Conservation (phyloP, 2,797 vertebrate genomes). For the Squalus acanthias region DNA sequence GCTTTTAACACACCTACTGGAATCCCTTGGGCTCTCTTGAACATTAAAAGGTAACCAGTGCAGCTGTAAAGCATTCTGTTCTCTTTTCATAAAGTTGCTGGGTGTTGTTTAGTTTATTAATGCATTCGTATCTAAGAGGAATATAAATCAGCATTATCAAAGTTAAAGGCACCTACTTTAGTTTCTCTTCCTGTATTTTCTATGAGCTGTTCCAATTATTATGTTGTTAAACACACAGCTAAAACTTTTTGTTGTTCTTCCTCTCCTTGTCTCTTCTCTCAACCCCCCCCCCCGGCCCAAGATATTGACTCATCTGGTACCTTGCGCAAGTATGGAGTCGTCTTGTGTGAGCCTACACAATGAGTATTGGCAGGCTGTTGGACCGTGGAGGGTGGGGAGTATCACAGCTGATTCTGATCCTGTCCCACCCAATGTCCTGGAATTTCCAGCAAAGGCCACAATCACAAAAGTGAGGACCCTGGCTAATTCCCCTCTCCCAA, state of each 20-base stretch:
- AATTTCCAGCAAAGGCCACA: no score
- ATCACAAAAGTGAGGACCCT: neutral
- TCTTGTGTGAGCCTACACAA: neutral
- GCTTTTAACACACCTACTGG: constrained; percentile 96
- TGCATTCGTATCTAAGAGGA: neutral
- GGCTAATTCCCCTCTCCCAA: neutral
- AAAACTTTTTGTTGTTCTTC: neutral
- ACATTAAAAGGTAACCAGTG: constrained; percentile 86
- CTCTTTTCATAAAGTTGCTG: neutral
- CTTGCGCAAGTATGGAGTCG: neutral
- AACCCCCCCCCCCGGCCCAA: neutral
- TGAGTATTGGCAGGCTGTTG: neutral
- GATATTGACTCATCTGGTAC: neutral
- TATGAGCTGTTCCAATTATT: neutral
- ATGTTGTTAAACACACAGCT: neutral
- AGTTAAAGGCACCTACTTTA: neutral
- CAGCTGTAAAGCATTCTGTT: neutral
- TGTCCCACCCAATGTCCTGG: neutral
- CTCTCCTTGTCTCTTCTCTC: no score
- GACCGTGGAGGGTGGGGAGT: neutral
- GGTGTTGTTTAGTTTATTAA: constrained; percentile 25
- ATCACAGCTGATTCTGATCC: neutral
- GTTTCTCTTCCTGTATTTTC: neutral
- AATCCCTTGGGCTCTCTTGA: constrained; percentile 94
- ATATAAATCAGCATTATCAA: neutral